Conservation (phyloP, 2,888 invertebrate genomes). For the Pachymerium ferrugineum region DNA sequence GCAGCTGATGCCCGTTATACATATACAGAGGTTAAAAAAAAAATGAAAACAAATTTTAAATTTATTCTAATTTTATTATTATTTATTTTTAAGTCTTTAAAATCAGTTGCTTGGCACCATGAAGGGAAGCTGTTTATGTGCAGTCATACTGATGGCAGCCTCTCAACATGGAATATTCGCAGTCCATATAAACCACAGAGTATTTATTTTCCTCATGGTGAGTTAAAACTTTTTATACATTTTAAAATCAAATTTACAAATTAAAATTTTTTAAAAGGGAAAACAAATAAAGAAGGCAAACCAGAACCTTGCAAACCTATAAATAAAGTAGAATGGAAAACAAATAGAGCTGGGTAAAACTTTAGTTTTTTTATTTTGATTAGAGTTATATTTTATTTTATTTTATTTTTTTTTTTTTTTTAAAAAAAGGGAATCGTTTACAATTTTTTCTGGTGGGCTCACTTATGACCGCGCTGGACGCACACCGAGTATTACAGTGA, state of each 20-base stretch:
- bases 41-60: background rate
- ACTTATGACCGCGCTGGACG: constrained; percentile 78
- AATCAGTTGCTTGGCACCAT: constrained; percentile 91
- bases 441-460: constrained; percentile 95
- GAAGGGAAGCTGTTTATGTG: constrained; percentile 98
- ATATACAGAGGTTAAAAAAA: constrained; percentile 40
- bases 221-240: constrained; percentile 42
- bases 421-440: constrained; percentile 89
- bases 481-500: constrained; percentile 87
- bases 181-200: constrained; percentile 61
- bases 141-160: constrained; percentile 85
- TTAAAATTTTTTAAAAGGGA: constrained; percentile 57
- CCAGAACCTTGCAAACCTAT: constrained; percentile 90
- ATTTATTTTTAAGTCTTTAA: constrained; percentile 51
- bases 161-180: constrained; percentile 86
- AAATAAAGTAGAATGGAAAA: constrained; percentile 92
- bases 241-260: constrained; percentile 27
- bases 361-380: background rate
- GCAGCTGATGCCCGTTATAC: constrained; percentile 68
- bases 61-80: background rate
- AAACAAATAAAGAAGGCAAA: constrained; percentile 86
- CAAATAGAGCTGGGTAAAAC: constrained; percentile 59
- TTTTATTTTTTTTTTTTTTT: constrained; percentile 39
- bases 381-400: background rate
- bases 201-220: constrained; percentile 87